Evolutionary conservation across 2,797 vertebrate species (phyloP), one percentile per base, ranked within the genome.

Genomic region (Protosalanx chinensis): DNA sequence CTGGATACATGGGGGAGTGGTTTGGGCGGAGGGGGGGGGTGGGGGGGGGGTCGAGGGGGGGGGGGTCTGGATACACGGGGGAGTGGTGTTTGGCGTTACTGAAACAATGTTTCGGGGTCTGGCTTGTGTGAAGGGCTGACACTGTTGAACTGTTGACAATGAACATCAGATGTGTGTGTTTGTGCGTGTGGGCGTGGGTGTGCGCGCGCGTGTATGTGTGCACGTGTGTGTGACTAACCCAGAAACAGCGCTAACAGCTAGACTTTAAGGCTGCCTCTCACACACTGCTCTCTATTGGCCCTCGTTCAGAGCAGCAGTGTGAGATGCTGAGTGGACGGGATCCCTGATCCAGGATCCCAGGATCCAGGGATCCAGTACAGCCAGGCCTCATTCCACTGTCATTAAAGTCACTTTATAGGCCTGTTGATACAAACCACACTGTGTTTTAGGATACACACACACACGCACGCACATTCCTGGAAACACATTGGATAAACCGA

Each of bases 301-400:
- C 72, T 27, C 23, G 1, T 27, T 27, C 49, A 64, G 82, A 86
- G 81, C 76, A 78, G 86, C 81, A 82, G 86, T 76, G 86, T 73
- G 68, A 67, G 35, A 10, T 46, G 29, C 49, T 73, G 72, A 70
- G 70, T n/a, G 56, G 51, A 18, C 65, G 73, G 81, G 75, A 85
- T 72, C 85, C 80, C 10, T 7, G 37, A 41, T 41, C 1, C 37
- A 83, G 71, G 62, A n/a, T n/a, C n/a, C n/a, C 80, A 41, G 37
- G 37, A 41, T 41, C 1, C 37, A 83, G 71, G 62, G 61, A 51
- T 72, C 18, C 73, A 70, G 70, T 77, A 69, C 78, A 15, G 72
- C 71, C 64, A 4, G 51, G 71, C 37, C 23, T 0, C 74, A 69
- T 58, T 84, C 66, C 68, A 46, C 49, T 41, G 58, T 78, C 64